Conservation (phyloP, 2,797 vertebrate genomes). For the Hippocampus kuda region DNA sequence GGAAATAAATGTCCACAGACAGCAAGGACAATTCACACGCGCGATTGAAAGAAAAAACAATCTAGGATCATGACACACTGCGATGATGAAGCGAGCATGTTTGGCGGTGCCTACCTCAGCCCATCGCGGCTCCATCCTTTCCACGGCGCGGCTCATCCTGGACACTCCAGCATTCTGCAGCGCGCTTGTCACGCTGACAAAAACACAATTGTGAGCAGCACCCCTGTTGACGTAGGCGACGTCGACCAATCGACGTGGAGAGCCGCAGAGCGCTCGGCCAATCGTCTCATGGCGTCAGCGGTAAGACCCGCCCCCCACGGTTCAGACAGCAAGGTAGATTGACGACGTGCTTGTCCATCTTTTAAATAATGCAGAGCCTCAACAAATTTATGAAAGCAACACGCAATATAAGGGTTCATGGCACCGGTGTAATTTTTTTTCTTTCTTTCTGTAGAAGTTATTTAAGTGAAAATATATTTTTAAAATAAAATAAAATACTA, state of each 20-base stretch:
- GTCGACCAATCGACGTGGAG: slow-evolving; percentile 52
- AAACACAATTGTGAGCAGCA: neutral
- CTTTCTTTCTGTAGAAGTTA: neutral
- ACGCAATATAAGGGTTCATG: neutral
- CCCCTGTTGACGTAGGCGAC: neutral
- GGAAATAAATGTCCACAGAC: neutral
- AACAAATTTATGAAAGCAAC: neutral
- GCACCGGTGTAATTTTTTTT: neutral
- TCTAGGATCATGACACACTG: too few species aligned
- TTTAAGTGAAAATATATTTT: neutral
- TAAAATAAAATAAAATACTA: neutral
- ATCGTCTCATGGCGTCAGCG: slow-evolving; percentile 31
- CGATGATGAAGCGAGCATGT: neutral
- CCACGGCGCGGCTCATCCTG: neutral
- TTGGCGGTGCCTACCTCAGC: slow-evolving; percentile 1
- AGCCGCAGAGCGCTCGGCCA: slow-evolving; percentile 48
- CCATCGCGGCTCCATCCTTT: neutral
- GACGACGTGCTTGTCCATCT: slow-evolving; percentile 48
- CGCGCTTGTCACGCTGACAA: slow-evolving; percentile 1
- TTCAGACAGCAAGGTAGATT: slow-evolving; percentile 64
- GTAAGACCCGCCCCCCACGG: neutral
- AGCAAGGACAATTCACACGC: neutral
- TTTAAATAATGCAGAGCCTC: neutral
- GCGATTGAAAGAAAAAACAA: neutral
- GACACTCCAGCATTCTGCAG: neutral